Evolutionary conservation across 2,797 vertebrate genomes (phyloP), one percentile per base, ranked within the genome.

Genomic region (Girardinus metallicus): DNA sequence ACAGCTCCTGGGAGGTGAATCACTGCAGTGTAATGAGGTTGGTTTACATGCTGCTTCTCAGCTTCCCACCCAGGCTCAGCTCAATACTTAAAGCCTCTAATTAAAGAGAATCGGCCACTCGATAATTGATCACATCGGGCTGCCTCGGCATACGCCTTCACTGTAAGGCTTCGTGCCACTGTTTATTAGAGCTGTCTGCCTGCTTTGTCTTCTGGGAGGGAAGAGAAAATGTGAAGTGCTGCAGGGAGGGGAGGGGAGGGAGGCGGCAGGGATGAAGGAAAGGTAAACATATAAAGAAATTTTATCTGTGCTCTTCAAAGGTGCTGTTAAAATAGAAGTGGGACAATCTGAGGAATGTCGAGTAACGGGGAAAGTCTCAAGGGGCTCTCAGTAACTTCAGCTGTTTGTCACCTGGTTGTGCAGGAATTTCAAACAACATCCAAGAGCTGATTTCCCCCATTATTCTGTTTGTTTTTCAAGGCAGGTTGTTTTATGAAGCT

Each of bases 1-100:
- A 88, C 89, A 87, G 91, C 93, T 93, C 93, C 91, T 92, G 91
- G 94, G 95, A 94, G 92, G 93, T 93, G 93, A 93, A 94, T 93
- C 93, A 93, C 92, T 89, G 92, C 92, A 86, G 91, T 91, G 93
- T 95, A 95, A 95, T 95, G 95, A 95, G 94, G 94, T 94, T 92
- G 91, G 85, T 92, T 93, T 93, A 94, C 93, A 92, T 89, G 90
- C 93, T 90, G 92, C 88, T 91, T 93, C 93, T 90, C 88, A 86
- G 90, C 92, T 93, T 92, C 92, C 93, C 91, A 87, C 92, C 90
- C 89, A 81, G 90, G 85, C 91, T 88, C 75, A 87, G 92, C 92
- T 93, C 93, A 91, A 94, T 93, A 93, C 93, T 93, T 92, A 94
- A 94, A 93, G 88, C 92, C 88, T 92, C 92, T 94, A 94, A 95